Evolutionary conservation across 2,797 vertebrate species (phyloP), one percentile per base, ranked within the genome.

Genomic region (Galaxias olidus): DNA sequence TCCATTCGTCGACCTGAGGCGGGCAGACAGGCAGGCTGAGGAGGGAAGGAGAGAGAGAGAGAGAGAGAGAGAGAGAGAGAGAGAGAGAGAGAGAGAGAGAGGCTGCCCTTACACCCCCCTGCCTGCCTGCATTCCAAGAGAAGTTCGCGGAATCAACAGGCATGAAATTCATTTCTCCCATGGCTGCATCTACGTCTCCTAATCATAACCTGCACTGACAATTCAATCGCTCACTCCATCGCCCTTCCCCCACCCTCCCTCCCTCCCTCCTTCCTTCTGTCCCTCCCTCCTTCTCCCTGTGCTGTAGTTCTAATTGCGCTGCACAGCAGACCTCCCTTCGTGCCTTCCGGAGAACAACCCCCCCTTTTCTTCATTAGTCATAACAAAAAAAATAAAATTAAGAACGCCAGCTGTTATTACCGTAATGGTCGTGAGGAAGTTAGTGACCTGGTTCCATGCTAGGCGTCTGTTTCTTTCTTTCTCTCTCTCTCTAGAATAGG

Each of bases 131-230:
- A 91, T 91, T 92, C 91, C 90, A 72, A 79, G 52, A 87, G 81
- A 89, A 89, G 85, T 87, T 3, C 71, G 44, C 82, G 81, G 85
- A 91, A 88, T 90, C 90, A 91, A 90, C 90, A 88, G 86, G 87
- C 92, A 89, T 93, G 90, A 93, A 92, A 92, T 91, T 90, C 83
- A 91, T 91, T 92, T 90, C 84, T 88, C 90, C 90, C 89, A 91
- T 90, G 90, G 86, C 72, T 77, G 86, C 86, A 84, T 91, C 88
- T 84, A 84, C 51, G 66, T 76, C 84, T 88, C 86, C 87, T 90
- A 87, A 92, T 91, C 89, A 91, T 91, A 92, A 93, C 89, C 87
- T 86, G 84, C 76, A 79, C 90, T 91, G 91, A 92, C 91, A 91
- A 88, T 89, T 90, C 89, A 90, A 89, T 89, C 82, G 77, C 10